Evolutionary conservation across 1,140 invertebrate genomes (phyloP).

Genomic region (Oncopeltus fasciatus): DNA sequence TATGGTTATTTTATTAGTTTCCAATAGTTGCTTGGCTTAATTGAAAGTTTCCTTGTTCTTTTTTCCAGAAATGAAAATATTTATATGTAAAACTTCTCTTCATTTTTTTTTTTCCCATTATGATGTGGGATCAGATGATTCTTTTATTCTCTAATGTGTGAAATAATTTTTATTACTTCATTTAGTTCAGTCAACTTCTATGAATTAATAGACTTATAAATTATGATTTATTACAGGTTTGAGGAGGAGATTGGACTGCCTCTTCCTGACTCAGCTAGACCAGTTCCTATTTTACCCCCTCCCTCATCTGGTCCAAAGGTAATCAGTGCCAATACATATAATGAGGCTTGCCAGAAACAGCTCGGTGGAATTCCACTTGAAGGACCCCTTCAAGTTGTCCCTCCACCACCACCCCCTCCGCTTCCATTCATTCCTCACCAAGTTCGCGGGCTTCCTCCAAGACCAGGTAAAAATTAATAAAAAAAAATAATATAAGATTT

Average conservation of each 20-base stretch:
- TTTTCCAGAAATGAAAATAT: too few relatives aligned
- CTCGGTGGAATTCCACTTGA: conserved; percentile 33
- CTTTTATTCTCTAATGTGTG: neutral
- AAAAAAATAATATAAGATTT: too few relatives aligned
- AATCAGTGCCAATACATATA: conserved; percentile 21
- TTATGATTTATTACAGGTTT: conserved; percentile 22
- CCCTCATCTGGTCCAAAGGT: conserved; percentile 1
- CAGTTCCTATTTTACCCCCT: neutral
- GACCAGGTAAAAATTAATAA: conserved; percentile 13
- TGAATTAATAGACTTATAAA: too few relatives aligned
- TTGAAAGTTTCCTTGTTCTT: too few relatives aligned
- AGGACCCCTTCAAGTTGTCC: conserved; percentile 41
- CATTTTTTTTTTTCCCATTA: too few relatives aligned
- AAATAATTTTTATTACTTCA: too few relatives aligned
- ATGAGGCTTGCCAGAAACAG: conserved; percentile 19
- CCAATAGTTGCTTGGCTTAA: too few relatives aligned
- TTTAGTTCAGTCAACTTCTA: too few relatives aligned
- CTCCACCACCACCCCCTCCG: conserved; percentile 25
- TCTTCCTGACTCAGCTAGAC: conserved; percentile 13
- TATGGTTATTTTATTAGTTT: too few relatives aligned
- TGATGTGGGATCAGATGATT: too few relatives aligned
- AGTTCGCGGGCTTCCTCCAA: conserved; percentile 12
- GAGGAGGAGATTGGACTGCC: conserved; percentile 26
- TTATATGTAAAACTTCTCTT: too few relatives aligned
- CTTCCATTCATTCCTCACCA: conserved; percentile 16